Conservation (phyloP, 2,888 invertebrate genomes). For the Aleiodes testaceus region DNA sequence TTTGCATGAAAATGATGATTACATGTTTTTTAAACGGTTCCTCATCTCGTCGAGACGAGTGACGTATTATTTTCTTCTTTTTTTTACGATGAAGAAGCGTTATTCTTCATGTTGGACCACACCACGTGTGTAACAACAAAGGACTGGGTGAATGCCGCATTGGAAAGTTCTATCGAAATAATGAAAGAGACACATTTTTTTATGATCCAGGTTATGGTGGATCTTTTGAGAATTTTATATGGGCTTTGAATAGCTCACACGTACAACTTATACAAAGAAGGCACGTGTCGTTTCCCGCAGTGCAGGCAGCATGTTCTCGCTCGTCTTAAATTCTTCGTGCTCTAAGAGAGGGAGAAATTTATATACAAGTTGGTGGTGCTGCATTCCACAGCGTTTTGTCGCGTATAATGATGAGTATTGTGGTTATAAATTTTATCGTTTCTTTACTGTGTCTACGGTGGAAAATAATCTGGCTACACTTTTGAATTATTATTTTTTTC, state of each 20-base stretch:
- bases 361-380: constrained; percentile 6
- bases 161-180: constrained; percentile 27
- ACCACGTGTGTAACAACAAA: constrained; percentile 8
- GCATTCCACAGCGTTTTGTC: constrained; percentile 28
- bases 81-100: constrained; percentile 12
- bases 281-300: constrained; percentile 33
- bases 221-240: constrained; percentile 15
- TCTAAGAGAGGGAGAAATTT: constrained; percentile 3
- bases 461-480: background rate
- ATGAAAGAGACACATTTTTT: background rate
- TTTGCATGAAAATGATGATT: background rate
- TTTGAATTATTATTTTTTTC: background rate
- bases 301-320: constrained; percentile 24
- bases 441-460: background rate
- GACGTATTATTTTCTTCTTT: background rate
- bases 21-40: constrained; percentile 3
- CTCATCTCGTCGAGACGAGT: background rate
- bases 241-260: constrained; percentile 5
- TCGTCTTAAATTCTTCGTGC: constrained; percentile 30
- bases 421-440: constrained; percentile 30
- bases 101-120: constrained; percentile 37
- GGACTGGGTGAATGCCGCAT: background rate
- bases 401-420: constrained; percentile 19
- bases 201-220: constrained; percentile 5
- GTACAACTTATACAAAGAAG: constrained; percentile 1